Conservation (phyloP, 2,113 vertebrate genomes). For the Anarhynchus alexandrinus region DNA sequence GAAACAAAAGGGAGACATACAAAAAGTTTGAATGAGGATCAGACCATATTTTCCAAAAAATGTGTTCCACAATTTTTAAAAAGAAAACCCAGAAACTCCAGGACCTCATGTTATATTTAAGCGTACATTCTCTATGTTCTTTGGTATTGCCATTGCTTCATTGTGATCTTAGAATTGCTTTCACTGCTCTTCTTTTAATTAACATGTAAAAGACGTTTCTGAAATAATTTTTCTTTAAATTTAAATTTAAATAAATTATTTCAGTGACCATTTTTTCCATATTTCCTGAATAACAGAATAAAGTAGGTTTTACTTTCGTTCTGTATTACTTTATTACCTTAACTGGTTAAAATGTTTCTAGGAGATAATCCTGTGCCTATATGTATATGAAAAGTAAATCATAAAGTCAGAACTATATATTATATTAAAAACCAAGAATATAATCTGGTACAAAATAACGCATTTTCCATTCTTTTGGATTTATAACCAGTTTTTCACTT, state of each 20-base stretch:
- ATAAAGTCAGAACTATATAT: neutral
- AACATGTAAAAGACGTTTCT: neutral
- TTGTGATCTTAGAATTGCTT: neutral
- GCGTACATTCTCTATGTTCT: neutral
- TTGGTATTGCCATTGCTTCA: neutral
- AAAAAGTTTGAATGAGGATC: neutral
- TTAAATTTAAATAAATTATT: neutral
- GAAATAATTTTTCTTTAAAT: neutral
- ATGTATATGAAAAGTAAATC: too few relatives aligned
- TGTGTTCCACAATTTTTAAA: neutral
- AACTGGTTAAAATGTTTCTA: neutral
- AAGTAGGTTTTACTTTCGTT: neutral
- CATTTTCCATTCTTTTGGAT: neutral
- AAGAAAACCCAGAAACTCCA: neutral
- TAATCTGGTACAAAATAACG: neutral
- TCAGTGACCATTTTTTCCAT: neutral
- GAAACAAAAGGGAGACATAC: neutral
- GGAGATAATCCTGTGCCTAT: neutral
- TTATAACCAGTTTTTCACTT: neutral
- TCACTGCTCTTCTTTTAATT: neutral
- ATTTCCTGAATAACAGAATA: neutral
- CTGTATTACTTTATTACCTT: neutral
- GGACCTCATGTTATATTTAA: neutral
- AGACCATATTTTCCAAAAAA: neutral
- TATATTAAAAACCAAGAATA: neutral